Base-by-base conservation (phyloP, 2,888 invertebrate species). In the Baronia brevicornis region DNA sequence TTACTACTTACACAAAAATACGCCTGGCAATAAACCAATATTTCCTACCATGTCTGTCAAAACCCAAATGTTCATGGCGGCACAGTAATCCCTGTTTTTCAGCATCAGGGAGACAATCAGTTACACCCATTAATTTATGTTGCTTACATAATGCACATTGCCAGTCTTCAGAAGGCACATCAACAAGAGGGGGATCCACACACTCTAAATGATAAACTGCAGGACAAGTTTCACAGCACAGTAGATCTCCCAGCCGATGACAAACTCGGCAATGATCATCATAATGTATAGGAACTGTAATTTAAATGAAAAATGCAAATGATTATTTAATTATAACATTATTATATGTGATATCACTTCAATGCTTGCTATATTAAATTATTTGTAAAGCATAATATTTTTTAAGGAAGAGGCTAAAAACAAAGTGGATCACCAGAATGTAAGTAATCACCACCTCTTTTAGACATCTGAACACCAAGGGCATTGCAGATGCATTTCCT, bases 161-260 rank as follows among this genome's bases (percentile, higher is more conserved):
- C 98, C 98, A 98, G 60, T 97, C 97, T 78, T 97, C 97, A 36
- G 95, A 93, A 31, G 98, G 98, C 24, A 98, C 96, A 75, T 97
- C 93, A 28, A 92, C 90, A 61, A 98, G 82, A 5, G 97, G 96
- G 29, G 98, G 98, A 63, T 97, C 96, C 29, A 97, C 94, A 84
- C 99, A 99, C 58, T 94, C 95, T 61, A 98, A 85, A 73, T 99
- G 99, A 73, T 96, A 99, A 10, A 98, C 97, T 13, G 98, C 98
- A 9, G 98, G 96, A 62, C 99, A 99, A 2, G 96, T 96, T 79
- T 98, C 98, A 77, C 99, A 99, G 66, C 98, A 98, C 5, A 99
- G 78, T 28, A 99, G 85, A 70, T 98, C 97, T 12, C 98, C 99
- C 34, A 96, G 82, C 38, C 95, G 90, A 71, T 96, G 96, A 60